Conservation (phyloP, 2,888 invertebrate genomes). For the Pollenia griseotomentosa region DNA sequence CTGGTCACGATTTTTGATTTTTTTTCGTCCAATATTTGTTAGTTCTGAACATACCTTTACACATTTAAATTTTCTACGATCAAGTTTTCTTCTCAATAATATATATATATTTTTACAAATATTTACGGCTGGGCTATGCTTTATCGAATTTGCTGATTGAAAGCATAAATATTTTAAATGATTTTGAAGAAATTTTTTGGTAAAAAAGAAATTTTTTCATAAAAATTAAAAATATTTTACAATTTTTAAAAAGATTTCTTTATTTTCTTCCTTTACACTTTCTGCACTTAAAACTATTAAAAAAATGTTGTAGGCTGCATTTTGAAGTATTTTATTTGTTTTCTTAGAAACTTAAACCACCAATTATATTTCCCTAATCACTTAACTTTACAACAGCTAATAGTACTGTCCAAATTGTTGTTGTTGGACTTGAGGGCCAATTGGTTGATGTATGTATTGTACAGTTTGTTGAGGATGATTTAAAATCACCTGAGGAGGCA, state of each 20-base stretch:
- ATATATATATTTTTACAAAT: not conserved
- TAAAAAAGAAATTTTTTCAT: not conserved
- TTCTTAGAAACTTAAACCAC: conserved; percentile 53
- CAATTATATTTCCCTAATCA: not conserved
- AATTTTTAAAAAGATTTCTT: conserved; percentile 46
- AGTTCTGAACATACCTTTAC: not conserved
- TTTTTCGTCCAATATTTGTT: too few species aligned
- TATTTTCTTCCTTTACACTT: conserved; percentile 29
- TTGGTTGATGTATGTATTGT: conserved; percentile 67
- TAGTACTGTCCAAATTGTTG: conserved; percentile 72
- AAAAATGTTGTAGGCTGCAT: conserved; percentile 60
- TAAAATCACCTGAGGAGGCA: conserved; percentile 56
- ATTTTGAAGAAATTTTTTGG: too few species aligned
- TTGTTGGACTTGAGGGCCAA: conserved; percentile 70
- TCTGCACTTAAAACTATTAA: conserved; percentile 51
- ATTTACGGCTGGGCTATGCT: not conserved
- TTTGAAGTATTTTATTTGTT: conserved; percentile 54
- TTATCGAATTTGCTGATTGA: too few species aligned
- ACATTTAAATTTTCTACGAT: not conserved
- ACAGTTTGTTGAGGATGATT: conserved; percentile 64
- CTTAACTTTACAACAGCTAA: conserved; percentile 43
- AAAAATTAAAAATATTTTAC: not conserved
- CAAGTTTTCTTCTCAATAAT: conserved; percentile 52
- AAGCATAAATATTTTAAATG: too few species aligned
- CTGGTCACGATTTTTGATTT: too few species aligned